phyloP scores from a whole-genome alignment of 2,113 vertebrate genomes.

The Calyptomena viridis region DNA sequence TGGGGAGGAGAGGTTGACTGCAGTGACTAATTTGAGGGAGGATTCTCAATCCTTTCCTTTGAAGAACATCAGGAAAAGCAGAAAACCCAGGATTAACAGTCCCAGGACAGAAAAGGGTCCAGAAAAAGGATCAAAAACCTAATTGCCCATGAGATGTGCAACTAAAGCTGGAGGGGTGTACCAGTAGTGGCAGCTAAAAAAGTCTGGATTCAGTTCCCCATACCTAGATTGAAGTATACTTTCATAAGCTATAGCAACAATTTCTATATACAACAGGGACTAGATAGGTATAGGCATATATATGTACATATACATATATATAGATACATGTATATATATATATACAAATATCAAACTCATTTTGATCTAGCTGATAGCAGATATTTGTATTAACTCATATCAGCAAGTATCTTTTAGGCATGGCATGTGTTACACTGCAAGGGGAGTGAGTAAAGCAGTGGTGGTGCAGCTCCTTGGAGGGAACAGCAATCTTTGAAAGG shows the following conservation, averaged over 20 bases:
- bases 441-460: not conserved
- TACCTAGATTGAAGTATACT: constrained; percentile 35
- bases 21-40: not conserved
- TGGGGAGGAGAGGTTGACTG: not conserved
- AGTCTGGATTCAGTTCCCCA: constrained; percentile 14
- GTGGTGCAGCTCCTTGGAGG: not conserved
- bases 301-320: constrained; percentile 24
- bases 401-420: constrained; percentile 47
- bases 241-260: constrained; percentile 10
- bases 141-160: not conserved
- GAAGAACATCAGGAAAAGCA: not conserved
- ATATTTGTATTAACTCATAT: not conserved
- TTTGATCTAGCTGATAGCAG: constrained; percentile 29
- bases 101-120: not conserved
- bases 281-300: not conserved
- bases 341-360: constrained; percentile 7
- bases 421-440: not conserved
- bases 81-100: not conserved
- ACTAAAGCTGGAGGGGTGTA: not conserved
- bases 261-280: constrained; percentile 66
- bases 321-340: constrained; percentile 26
- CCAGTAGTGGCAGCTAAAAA: not conserved
- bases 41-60: not conserved
- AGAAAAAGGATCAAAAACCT: not conserved
- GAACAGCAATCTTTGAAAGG: not conserved